These are phyloP conservation scores for Trochalopteron elliotii DNA, from an alignment of 2,113 vertebrate species.

Conservation along the genomic window DNA sequence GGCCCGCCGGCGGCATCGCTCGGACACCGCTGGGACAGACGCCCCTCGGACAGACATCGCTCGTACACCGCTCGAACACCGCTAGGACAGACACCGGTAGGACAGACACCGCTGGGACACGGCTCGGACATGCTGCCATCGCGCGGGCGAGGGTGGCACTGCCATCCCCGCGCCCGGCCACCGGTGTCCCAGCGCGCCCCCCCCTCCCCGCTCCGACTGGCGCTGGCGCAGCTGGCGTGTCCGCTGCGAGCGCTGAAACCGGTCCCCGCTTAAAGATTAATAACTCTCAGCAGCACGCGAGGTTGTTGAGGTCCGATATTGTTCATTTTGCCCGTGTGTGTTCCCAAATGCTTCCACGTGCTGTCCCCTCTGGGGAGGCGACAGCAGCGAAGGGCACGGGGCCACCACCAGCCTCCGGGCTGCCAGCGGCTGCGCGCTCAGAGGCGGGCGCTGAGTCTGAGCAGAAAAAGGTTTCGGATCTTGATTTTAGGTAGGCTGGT, in stretches of 20 bases:
- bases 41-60: background rate
- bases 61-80: background rate
- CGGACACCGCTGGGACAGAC: background rate
- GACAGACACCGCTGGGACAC: background rate
- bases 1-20: background rate
- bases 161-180: fast-evolving
- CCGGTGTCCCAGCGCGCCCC: background rate
- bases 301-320: too few relatives aligned
- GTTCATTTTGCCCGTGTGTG: fast-evolving
- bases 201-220: background rate
- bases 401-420: background rate
- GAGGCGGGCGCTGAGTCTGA: background rate
- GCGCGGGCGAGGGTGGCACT: background rate
- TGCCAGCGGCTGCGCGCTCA: fast-evolving
- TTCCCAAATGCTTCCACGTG: background rate
- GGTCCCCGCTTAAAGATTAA: background rate
- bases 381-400: fast-evolving
- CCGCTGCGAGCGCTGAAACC: background rate
- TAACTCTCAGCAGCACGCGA: background rate
- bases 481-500: background rate
- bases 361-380: background rate
- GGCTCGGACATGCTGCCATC: background rate
- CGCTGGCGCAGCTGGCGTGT: background rate
- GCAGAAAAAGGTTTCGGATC: background rate
- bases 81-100: background rate